Base-by-base conservation (phyloP, 1,140 invertebrate genomes). In the Mactra quadrangularis region DNA sequence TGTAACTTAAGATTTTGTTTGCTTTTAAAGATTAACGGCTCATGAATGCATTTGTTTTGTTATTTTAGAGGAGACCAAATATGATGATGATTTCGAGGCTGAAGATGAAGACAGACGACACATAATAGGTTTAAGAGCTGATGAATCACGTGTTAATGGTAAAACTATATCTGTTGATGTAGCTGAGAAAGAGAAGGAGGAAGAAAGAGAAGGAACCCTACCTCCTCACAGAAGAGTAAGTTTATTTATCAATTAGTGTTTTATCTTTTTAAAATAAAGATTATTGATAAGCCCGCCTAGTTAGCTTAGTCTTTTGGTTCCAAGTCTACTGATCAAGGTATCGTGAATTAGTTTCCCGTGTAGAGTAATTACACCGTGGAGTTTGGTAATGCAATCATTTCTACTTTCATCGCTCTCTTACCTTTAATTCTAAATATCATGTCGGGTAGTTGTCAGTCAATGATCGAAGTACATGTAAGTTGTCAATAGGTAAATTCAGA, bases 41-140 rank as follows among this genome's bases (percentile, higher is more conserved):
- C 38, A 41, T 41, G 38, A 41, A 7, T 7, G 38, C 38, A 41
- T 7, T 41, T 7, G 15, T 7, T 7, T 41, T 41, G 6, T 7
- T 41, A 15, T 41, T 41, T 41, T 15, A 41, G 15, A 27, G 50
- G 66, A 52, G 1, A 52, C 41, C n/a, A 79, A 79, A 33, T 79
- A 79, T 31, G 62, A 52, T 15, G 76, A 79, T 41, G 68, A 68
- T 55, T 57, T 64, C 13, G 45, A 62, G 15, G 76, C 55, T 4
- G 59, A 41, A 31, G 45, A 31, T n/a, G 62, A 66, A 0, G 15
- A 64, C 19, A 50, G 52, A 11, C 45, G 76, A 19, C 76, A 79
- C 41, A 79, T 79, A 57, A 68, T 79, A 55, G 76, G 76, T 52
- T 62, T 79, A 4, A 38, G 35, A 25, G 76, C 25, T 41, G 60